Evolutionary conservation across 2,113 vertebrate genomes (phyloP).

Genomic region (Psilopsiagon aymara): DNA sequence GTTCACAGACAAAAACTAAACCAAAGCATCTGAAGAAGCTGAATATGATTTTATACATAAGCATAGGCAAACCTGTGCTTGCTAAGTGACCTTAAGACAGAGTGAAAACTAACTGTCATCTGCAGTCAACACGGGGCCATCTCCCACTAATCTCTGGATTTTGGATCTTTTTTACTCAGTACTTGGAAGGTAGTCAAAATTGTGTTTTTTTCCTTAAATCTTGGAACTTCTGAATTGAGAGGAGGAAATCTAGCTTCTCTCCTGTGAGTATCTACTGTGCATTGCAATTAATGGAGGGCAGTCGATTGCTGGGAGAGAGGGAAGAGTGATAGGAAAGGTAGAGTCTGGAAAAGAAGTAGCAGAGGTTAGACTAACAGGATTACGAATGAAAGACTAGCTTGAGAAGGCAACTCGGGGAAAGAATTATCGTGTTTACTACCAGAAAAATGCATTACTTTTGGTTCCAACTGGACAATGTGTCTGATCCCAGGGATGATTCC

Average conservation of each 20-base stretch:
- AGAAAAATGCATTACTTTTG: neutral
- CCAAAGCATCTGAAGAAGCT: neutral
- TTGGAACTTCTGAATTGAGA: neutral
- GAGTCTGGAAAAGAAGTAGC: neutral
- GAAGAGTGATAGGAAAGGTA: neutral
- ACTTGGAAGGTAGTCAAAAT: neutral
- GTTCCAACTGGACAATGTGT: neutral
- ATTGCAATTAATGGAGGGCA: neutral
- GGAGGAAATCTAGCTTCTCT: neutral
- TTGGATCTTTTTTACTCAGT: neutral
- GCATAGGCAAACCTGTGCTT: neutral
- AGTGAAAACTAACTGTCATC: neutral
- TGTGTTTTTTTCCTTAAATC: neutral
- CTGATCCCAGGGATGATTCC: neutral
- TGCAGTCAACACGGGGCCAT: rapidly evolving
- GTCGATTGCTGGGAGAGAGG: neutral
- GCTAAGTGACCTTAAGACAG: neutral
- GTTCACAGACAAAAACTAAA: neutral
- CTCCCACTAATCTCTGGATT: neutral
- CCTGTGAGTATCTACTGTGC: neutral
- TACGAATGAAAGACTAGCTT: neutral
- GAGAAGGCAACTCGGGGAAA: neutral
- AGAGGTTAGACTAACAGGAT: neutral
- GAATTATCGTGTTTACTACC: neutral
- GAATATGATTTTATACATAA: neutral